Conservation (phyloP, 2,113 vertebrate genomes). For the Fukomys damarensis region DNA sequence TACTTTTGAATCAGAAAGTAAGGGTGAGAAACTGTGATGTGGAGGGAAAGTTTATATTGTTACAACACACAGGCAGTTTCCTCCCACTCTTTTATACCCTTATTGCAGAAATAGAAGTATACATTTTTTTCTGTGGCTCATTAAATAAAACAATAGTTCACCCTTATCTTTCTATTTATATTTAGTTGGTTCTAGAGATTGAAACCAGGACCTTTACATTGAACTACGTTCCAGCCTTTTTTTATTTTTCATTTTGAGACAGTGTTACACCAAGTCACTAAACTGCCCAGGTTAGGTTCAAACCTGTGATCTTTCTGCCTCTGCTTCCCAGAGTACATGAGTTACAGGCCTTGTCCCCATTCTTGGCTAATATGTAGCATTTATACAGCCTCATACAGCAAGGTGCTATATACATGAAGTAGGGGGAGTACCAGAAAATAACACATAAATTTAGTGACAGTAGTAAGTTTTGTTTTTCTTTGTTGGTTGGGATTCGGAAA, state of each 20-base stretch:
- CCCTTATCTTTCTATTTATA: neutral
- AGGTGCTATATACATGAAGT: neutral
- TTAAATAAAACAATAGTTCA: conserved; percentile 8
- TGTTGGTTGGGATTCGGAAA: neutral
- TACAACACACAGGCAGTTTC: conserved; percentile 11
- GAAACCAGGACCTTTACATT: neutral
- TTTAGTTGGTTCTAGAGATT: neutral
- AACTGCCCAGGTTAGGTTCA: neutral
- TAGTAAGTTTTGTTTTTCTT: neutral
- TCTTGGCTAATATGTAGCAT: neutral
- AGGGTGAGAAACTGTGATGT: neutral
- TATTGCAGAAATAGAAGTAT: neutral
- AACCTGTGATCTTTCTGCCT: neutral
- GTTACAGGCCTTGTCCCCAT: neutral
- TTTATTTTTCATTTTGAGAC: neutral
- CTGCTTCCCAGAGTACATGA: neutral
- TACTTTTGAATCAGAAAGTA: conserved; percentile 16
- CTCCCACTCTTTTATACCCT: conserved; percentile 19
- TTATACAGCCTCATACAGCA: neutral
- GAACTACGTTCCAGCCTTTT: neutral
- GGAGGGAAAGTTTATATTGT: neutral
- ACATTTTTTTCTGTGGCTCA: neutral
- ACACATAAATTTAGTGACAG: neutral
- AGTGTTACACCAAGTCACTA: neutral
- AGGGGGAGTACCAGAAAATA: conserved; percentile 3